These are phyloP conservation scores for Microctenopoma stevenorrisi DNA, from an alignment of 2,797 vertebrate genomes.

Conservation along the genomic window DNA sequence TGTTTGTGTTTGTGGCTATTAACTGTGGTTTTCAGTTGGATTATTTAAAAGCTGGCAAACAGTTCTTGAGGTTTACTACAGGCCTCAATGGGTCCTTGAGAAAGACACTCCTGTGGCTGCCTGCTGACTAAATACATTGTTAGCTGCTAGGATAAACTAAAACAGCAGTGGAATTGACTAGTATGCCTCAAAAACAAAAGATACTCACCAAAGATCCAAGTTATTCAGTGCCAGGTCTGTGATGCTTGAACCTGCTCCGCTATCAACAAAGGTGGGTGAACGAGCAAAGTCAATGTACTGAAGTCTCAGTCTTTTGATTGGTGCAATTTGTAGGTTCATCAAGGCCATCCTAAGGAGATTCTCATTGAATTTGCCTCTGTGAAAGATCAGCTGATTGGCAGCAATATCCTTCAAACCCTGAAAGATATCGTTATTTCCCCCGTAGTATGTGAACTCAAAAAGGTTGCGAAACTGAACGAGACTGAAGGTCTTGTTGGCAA, in stretches of 20 bases:
- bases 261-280: conserved; percentile 75
- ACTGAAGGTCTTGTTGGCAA: conserved; percentile 80
- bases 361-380: conserved; percentile 89
- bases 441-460: conserved; percentile 88
- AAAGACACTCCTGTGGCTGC: too few relatives aligned
- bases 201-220: conserved; percentile 82
- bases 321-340: conserved; percentile 76
- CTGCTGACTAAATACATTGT: too few relatives aligned
- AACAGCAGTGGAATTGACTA: too few relatives aligned
- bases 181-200: neutral
- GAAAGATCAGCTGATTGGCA: conserved; percentile 79
- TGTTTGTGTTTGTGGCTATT: too few relatives aligned
- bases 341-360: conserved; percentile 85
- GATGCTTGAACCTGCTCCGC: conserved; percentile 60
- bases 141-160: too few relatives aligned
- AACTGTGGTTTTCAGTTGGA: too few relatives aligned
- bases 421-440: conserved; percentile 79
- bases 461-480: conserved; percentile 87
- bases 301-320: conserved; percentile 75
- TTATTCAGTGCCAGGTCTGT: conserved; percentile 75
- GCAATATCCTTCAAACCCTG: conserved; percentile 70
- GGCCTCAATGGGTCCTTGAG: too few relatives aligned
- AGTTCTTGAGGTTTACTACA: too few relatives aligned
- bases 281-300: conserved; percentile 89
- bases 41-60: too few relatives aligned